Evolutionary conservation across 53 echinoderm and acorn worm species (phyloP).

Genomic region (Mesocentrotus franciscanus): DNA sequence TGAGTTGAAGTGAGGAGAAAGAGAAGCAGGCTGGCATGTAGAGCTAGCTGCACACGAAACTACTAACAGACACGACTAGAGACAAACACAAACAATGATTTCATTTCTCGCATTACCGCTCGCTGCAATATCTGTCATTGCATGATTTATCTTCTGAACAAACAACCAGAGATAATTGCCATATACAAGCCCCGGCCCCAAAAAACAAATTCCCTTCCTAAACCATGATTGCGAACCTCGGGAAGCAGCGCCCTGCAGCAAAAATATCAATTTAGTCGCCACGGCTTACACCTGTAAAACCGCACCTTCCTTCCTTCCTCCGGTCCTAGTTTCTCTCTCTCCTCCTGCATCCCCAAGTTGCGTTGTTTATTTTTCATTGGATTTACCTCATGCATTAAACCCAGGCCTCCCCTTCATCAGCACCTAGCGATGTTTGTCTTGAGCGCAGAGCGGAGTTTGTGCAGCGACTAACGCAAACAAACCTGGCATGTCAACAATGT

Average conservation of each 20-base stretch:
- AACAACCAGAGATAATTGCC: slow-evolving; percentile 67
- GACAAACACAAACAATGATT: slow-evolving; percentile 66
- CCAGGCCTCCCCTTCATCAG: slow-evolving; percentile 59
- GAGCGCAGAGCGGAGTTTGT: slow-evolving; percentile 62
- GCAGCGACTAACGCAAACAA: slow-evolving; percentile 69
- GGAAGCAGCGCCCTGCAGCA: slow-evolving; percentile 62
- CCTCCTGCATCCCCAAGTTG: slow-evolving; percentile 65
- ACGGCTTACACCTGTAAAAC: slow-evolving; percentile 81
- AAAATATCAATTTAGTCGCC: slow-evolving; percentile 90
- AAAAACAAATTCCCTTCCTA: slow-evolving; percentile 65
- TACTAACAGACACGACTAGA: slow-evolving; percentile 17
- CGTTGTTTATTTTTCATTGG: slow-evolving; percentile 86
- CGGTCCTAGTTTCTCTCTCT: slow-evolving; percentile 53
- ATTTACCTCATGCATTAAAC: slow-evolving; percentile 75
- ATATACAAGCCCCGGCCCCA: slow-evolving; percentile 59
- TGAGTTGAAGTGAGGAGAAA: slow-evolving; percentile 10
- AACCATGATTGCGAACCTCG: slow-evolving; percentile 41
- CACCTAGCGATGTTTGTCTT: slow-evolving; percentile 68
- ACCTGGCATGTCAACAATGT: slow-evolving; percentile 70
- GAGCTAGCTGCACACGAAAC: slow-evolving; percentile 49
- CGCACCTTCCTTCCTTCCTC: slow-evolving; percentile 68
- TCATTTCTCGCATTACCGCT: slow-evolving; percentile 68
- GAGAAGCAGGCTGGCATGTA: background rate
- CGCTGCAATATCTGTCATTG: slow-evolving; percentile 66
- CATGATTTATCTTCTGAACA: slow-evolving; percentile 69